Base-by-base conservation (phyloP, 2,797 vertebrate species). In the Falco cherrug region DNA sequence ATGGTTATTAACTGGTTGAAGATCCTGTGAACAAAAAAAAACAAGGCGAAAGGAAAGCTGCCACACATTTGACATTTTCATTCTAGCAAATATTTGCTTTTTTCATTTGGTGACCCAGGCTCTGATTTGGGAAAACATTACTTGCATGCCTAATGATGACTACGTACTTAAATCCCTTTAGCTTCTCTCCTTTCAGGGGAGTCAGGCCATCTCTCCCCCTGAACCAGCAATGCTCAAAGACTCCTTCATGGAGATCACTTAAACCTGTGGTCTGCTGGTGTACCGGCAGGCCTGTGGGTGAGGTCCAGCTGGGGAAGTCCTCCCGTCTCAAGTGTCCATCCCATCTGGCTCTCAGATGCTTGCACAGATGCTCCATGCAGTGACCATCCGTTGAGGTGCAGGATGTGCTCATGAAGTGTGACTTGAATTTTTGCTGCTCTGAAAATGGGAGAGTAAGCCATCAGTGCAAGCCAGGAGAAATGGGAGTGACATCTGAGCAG, bases 331-430 rank as follows among this genome's bases (percentile, higher is more conserved):
- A 54, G 14, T 6, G 3, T 63, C 39, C 22, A 15, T 41, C 14
- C 37, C 19, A 7, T 50, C 31, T n/a, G 50, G 51, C 31, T 39
- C 53, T 24, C 13, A 4, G n/a, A 28, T 70, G 11, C 41, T n/a
- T 61, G 48, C 39, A n/a, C 11, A 22, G 63, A 5, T 51, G 29
- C 47, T 81, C 26, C 1, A 1, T 28, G 45, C 69, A 0, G 0
- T 22, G 45, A 37, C n/a, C 18, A 29, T 65, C 53, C 1, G 1
- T 37, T 41, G 61, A 33, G 35, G 2, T 48, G 37, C 0, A 6
- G 39, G 68, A 69, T 8, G 45, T 13, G 12, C 26, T 33, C 0
- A 0, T 16, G 20, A 68, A 79, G 10, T 0, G 0, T 15, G 13
- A 16, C 71, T 25, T 43, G 63, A 45, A 26, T 63, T 77, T 56